Conservation (phyloP, 2,113 vertebrate species). For the Rhinoderma darwinii region DNA sequence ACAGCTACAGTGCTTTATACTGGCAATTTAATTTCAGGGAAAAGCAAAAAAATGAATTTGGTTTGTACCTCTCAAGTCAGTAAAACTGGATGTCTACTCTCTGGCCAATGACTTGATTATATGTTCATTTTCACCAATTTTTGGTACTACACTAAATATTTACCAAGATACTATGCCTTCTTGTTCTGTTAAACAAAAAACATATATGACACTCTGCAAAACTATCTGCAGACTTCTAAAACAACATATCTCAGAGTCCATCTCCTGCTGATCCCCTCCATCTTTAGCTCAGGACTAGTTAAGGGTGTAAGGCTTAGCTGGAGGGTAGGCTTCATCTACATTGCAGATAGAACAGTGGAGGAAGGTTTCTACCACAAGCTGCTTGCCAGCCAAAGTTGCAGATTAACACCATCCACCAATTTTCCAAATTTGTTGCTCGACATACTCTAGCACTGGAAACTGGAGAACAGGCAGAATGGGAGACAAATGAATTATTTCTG, state of each 20-base stretch:
- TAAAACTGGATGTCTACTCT: not conserved
- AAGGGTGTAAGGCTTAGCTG: not conserved
- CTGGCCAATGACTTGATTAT: not conserved
- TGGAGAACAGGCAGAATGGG: not conserved
- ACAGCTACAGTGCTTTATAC: not conserved
- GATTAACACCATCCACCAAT: not conserved
- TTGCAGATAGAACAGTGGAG: not conserved
- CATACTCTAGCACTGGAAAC: not conserved
- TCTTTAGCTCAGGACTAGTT: not conserved
- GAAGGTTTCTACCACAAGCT: not conserved
- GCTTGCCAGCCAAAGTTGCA: not conserved
- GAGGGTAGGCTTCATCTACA: not conserved
- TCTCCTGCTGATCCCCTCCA: not conserved
- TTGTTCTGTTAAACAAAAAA: not conserved
- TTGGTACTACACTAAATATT: not conserved
- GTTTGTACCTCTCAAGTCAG: not conserved
- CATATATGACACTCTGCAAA: not conserved
- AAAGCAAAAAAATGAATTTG: not conserved
- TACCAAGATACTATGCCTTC: not conserved
- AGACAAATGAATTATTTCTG: too few relatives aligned
- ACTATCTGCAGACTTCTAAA: not conserved
- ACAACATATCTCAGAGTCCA: not conserved
- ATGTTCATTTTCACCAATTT: not conserved
- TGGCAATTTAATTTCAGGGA: not conserved
- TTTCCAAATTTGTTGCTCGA: not conserved